Evolutionary conservation across 2,888 invertebrate species (phyloP).

Genomic region (Pammene fasciana): DNA sequence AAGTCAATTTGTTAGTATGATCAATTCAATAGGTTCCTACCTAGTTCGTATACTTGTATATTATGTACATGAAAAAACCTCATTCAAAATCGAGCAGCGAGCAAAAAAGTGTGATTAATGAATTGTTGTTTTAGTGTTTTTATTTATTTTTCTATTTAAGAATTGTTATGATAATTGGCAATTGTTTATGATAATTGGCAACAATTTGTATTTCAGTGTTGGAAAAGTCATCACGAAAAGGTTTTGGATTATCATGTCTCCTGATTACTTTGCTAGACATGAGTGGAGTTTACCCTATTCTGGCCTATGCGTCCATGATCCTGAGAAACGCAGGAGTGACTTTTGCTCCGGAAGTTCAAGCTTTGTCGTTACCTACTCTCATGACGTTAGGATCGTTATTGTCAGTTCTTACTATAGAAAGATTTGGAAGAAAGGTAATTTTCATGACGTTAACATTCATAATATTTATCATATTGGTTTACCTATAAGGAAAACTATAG

Average conservation of each 20-base stretch:
- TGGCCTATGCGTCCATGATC: conserved; percentile 63
- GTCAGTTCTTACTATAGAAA: conserved; percentile 65
- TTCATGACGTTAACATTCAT: no score
- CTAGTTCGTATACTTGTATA: no score
- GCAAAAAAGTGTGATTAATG: no score
- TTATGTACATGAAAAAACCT: no score
- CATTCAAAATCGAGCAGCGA: no score
- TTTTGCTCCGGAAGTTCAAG: conserved; percentile 64
- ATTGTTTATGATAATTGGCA: no score
- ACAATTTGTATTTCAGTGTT: conserved; percentile 17
- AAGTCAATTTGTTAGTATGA: conserved; percentile 59
- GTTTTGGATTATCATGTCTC: conserved; percentile 23
- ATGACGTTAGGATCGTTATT: conserved; percentile 65
- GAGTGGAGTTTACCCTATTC: conserved; percentile 58
- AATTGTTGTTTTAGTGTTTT: no score
- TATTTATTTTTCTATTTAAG: no score
- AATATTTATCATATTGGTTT: no score
- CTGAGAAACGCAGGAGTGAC: conserved; percentile 62
- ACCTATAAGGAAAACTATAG: no score
- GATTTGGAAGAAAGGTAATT: conserved; percentile 66
- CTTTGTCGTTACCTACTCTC: conserved; percentile 64
- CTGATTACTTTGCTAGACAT: conserved; percentile 53
- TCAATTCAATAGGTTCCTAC: no score
- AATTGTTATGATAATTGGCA: no score
- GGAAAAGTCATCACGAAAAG: conserved; percentile 24